Conservation (phyloP, 2,888 invertebrate genomes). For the Euzophera pinguis region DNA sequence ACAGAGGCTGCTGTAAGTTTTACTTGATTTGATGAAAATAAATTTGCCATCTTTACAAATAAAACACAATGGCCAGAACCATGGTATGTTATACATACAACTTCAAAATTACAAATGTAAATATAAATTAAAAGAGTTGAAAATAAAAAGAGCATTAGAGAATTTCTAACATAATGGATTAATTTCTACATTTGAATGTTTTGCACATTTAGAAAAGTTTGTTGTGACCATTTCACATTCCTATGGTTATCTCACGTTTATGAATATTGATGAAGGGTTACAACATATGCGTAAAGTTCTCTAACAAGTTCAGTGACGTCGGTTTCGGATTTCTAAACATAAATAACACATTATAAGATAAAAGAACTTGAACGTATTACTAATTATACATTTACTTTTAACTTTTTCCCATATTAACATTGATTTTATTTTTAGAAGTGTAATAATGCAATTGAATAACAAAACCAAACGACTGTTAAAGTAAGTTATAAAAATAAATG, state of each 20-base stretch:
- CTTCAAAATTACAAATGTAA: not conserved
- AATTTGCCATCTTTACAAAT: not conserved
- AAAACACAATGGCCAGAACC: not conserved
- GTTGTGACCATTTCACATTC: constrained; percentile 1
- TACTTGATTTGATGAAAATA: no score
- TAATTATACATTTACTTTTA: not conserved
- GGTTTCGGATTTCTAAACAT: constrained; percentile 19
- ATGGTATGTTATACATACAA: not conserved
- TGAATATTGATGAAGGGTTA: constrained; percentile 51
- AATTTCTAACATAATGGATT: constrained; percentile 23
- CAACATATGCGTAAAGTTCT: constrained; percentile 13
- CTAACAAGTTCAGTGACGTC: not conserved
- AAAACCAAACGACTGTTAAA: no score
- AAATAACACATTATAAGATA: not conserved
- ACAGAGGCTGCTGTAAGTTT: no score
- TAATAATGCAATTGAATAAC: no score
- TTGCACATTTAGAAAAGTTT: constrained; percentile 34
- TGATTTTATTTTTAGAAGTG: no score
- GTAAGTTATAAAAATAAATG: no score
- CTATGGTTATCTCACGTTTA: constrained; percentile 27
- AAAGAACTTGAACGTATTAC: not conserved
- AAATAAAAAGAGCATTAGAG: constrained; percentile 18
- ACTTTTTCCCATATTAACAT: no score
- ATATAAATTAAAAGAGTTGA: not conserved
- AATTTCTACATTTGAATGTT: constrained; percentile 41